Percentiles rank a stretch among this genome's conserved stretches.
Conservation (phyloP, 2,113 vertebrate genomes). For the Tretioscincus oriximinensis region DNA sequence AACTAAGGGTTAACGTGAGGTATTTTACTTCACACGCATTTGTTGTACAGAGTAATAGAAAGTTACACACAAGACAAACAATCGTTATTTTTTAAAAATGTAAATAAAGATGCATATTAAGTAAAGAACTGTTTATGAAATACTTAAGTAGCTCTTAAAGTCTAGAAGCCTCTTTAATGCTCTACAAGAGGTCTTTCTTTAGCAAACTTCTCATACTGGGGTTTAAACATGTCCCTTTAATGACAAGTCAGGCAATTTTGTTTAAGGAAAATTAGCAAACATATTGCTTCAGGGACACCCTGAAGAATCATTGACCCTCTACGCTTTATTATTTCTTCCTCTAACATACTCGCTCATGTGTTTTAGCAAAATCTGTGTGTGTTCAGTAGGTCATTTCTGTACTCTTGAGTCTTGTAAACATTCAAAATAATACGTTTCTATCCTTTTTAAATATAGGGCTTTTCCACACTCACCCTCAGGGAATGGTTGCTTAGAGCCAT, state of each 20-base stretch:
- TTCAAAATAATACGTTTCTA: not conserved
- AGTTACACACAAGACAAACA: not conserved
- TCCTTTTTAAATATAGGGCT: not conserved
- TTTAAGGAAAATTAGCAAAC: constrained; percentile 38
- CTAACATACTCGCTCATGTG: not conserved
- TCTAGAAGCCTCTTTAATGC: not conserved
- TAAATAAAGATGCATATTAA: constrained; percentile 29
- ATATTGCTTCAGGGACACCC: not conserved
- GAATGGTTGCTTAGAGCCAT: too few species aligned
- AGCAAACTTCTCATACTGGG: not conserved
- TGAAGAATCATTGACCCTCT: not conserved
- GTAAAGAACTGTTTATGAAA: constrained; percentile 5
- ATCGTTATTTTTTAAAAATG: constrained; percentile 18
- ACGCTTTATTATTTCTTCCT: not conserved
- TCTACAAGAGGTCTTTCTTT: constrained; percentile 16
- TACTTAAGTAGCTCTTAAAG: constrained; percentile 6
- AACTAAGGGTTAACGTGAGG: constrained; percentile 37
- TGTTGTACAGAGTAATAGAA: constrained; percentile 48
- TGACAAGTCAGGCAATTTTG: constrained; percentile 15
- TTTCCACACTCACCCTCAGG: too few species aligned
- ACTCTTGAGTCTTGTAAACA: not conserved
- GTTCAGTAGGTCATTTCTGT: not conserved
- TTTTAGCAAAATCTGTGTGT: not conserved
- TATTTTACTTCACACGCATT: constrained; percentile 40
- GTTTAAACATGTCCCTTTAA: not conserved